Base-by-base conservation (phyloP, 2,888 invertebrate genomes). In the Trissolcus japonicus region DNA sequence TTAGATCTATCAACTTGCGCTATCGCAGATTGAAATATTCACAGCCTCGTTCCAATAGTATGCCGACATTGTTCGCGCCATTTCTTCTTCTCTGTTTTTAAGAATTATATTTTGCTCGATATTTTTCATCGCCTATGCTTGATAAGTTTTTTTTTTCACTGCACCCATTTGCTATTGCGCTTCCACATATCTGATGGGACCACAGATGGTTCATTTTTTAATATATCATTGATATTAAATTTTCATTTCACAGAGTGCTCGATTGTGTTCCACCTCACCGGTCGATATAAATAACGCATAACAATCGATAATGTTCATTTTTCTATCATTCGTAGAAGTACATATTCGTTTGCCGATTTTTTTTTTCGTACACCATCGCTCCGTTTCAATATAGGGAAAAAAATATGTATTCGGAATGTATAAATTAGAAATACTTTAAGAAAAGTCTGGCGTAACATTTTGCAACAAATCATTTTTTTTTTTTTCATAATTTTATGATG, bases 1-100 rank as follows among this genome's bases (percentile, higher is more conserved):
- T 74, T 74, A 74, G 67, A 74, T 74, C 74, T 67, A 67, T 74
- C 74, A 74, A 62, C 62, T 55, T 56, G 14, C 43, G 2, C 61
- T 61, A 66, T 65, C 72, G 53, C 17, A 53, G 59, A 72, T 60
- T 60, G 60, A 72, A 65, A 65, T 60, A 65, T 72, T 72, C 55
- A 19, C 54, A 40, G 59, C 48, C 11, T 55, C 56, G 55, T 50
- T 65, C 50, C 67, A 51, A 67, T 53, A 40, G 29, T 51, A 25
- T 51, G 66, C 66, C 17, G 9, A 55, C 46, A 41, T 14, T 60
- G 43, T 67, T 59, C 46, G 48, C 56, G 6, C 40, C 35, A n/a
- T 2, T 41, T 17, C 61, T 57, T 65, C 35, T 3, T 21, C 55
- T 17, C 55, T 48, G 43, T 53, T 55, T 62, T 54, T 54, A 62